These are phyloP conservation scores for Todiramphus saurophagus DNA, from an alignment of 2,113 vertebrate genomes.

Conservation along the genomic window DNA sequence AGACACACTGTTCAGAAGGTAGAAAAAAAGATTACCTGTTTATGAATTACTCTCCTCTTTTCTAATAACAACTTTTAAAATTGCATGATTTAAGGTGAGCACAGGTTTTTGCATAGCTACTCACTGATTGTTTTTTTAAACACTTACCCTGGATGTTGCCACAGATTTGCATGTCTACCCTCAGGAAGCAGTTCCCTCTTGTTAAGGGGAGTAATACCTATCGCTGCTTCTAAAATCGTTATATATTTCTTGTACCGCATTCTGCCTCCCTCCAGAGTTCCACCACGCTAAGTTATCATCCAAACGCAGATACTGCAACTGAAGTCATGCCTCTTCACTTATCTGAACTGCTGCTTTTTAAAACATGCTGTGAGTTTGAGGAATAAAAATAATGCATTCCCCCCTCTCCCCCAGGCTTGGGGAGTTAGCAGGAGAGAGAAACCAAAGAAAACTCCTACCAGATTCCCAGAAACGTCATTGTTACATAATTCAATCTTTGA, in stretches of 20 bases:
- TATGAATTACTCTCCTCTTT: background rate
- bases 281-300: background rate
- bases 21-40: background rate
- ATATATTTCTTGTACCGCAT: constrained; percentile 97
- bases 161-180: constrained; percentile 88
- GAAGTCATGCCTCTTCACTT: constrained; percentile 26
- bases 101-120: background rate
- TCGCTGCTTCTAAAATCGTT: constrained; percentile 89
- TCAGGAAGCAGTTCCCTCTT: constrained; percentile 90
- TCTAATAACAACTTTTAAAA: background rate
- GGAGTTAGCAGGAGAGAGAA: background rate
- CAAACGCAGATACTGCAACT: background rate
- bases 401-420: background rate
- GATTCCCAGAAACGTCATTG: constrained; percentile 74
- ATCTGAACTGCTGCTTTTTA: constrained; percentile 11
- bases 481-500: constrained; percentile 86
- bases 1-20: background rate
- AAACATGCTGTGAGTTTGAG: background rate
- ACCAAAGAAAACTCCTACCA: constrained; percentile 43
- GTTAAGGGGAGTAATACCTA: constrained; percentile 91
- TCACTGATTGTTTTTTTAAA: background rate
- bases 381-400: background rate
- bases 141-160: constrained; percentile 90
- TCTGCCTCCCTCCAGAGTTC: constrained; percentile 44
- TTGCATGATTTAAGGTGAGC: background rate